phyloP scores from a whole-genome alignment of 2,797 vertebrate genomes.

The Eulemur rubriventer region DNA sequence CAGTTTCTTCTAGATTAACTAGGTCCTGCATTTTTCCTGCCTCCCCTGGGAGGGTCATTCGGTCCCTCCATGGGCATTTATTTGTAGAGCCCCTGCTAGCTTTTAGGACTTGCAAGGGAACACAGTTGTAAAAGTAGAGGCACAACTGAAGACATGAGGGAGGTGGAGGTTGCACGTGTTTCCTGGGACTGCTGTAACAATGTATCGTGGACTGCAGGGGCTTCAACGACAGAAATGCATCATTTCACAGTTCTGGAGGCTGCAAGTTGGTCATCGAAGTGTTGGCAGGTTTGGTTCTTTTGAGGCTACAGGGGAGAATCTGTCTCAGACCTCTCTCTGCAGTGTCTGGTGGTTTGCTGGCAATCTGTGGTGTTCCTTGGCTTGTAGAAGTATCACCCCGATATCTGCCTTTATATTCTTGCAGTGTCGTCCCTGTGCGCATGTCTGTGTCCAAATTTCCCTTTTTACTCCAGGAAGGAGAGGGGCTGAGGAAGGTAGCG shows the following conservation, averaged over 20 bases:
- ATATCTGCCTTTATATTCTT: too few species aligned
- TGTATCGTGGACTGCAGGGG: neutral
- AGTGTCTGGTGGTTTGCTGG: neutral
- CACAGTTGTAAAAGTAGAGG: neutral
- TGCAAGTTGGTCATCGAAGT: neutral
- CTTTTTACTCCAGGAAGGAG: neutral
- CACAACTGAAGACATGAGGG: rapidly evolving
- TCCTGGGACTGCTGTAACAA: neutral
- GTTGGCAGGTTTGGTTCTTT: neutral
- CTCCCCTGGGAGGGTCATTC: neutral
- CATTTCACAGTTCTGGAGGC: neutral
- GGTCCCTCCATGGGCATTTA: neutral
- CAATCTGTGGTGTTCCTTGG: too few species aligned
- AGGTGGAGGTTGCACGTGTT: neutral
- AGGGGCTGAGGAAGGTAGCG: neutral
- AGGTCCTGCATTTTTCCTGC: neutral
- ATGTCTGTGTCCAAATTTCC: neutral
- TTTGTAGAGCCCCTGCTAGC: neutral
- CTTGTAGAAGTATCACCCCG: neutral
- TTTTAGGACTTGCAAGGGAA: neutral
- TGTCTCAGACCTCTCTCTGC: neutral
- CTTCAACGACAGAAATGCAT: neutral
- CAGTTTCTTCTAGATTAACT: neutral
- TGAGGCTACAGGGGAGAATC: neutral
- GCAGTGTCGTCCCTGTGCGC: neutral